phyloP scores from a whole-genome alignment of 2,797 vertebrate species.

The Denticeps clupeoides region DNA sequence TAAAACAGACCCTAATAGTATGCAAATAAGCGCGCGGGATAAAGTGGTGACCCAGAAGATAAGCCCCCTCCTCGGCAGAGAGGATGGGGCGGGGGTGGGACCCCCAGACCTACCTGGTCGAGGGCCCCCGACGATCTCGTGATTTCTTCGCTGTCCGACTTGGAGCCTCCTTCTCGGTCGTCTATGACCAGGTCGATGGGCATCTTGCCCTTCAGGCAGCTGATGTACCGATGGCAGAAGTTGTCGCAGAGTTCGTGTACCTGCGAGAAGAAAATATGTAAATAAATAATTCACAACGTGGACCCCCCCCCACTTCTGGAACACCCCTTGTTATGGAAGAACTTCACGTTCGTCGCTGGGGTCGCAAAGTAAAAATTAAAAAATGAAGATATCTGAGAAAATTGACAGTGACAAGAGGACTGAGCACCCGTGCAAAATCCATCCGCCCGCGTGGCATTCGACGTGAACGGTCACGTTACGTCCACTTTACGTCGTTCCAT shows the following conservation, averaged over 20 bases:
- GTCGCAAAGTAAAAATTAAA: too few relatives aligned
- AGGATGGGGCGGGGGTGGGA: too few relatives aligned
- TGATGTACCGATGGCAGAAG: constrained; percentile 99
- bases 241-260: constrained; percentile 99
- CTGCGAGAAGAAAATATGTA: constrained; percentile 54
- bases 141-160: constrained; percentile 98
- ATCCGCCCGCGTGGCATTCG: constrained; percentile 87
- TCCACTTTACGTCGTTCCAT: constrained; percentile 72
- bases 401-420: constrained; percentile 98
- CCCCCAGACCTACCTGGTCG: constrained; percentile 93
- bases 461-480: constrained; percentile 85
- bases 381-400: constrained; percentile 97
- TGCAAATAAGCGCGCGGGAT: constrained; percentile 90
- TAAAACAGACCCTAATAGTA: constrained; percentile 90
- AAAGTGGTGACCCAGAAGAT: constrained; percentile 76
- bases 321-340: constrained; percentile 58
- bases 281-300: constrained; percentile 46
- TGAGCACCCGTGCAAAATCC: constrained; percentile 95
- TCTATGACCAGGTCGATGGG: constrained; percentile 99
- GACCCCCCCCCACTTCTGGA: constrained; percentile 55
- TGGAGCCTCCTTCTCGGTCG: constrained; percentile 95
- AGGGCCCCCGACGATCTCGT: constrained; percentile 90
- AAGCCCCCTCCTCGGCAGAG: constrained; percentile 51
- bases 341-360: constrained; percentile 67
- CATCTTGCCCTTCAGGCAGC: constrained; percentile 99